phyloP scores from a whole-genome alignment of 92 coral and sea anemone genomes.

The Parazoanthus darwini region DNA sequence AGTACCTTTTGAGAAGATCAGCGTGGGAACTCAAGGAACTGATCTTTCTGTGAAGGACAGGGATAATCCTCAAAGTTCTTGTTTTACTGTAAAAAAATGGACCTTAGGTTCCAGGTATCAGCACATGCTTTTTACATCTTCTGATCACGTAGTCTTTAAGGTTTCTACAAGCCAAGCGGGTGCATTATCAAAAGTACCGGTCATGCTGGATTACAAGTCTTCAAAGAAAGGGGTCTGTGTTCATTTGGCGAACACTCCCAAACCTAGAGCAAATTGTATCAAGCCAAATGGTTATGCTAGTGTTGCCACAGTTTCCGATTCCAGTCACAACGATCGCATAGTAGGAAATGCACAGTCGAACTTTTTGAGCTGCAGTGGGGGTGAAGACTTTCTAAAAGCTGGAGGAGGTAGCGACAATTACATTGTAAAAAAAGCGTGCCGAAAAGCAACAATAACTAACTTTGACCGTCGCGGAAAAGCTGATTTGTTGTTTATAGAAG shows the following conservation, averaged over 20 bases:
- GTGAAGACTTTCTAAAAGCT: slow-evolving; percentile 45
- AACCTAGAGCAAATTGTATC: not conserved
- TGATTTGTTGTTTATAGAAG: not conserved
- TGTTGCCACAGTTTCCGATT: slow-evolving; percentile 58
- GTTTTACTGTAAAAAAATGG: not conserved
- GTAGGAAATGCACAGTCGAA: slow-evolving; percentile 51
- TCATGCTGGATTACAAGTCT: slow-evolving; percentile 46
- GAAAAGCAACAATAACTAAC: not conserved
- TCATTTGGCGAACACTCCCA: slow-evolving; percentile 20
- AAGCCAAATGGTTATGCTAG: not conserved
- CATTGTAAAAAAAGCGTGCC: slow-evolving; percentile 50
- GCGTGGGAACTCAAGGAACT: not conserved
- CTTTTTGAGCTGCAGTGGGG: slow-evolving; percentile 56
- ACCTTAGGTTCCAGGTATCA: not conserved
- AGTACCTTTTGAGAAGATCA: slow-evolving; percentile 37
- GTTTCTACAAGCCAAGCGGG: slow-evolving; percentile 1
- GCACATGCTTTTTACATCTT: not conserved
- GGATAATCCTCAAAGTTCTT: not conserved
- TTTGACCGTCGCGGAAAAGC: not conserved
- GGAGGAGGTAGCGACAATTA: slow-evolving; percentile 56
- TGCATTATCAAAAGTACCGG: slow-evolving; percentile 40
- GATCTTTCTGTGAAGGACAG: slow-evolving; percentile 32
- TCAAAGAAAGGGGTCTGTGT: slow-evolving; percentile 31
- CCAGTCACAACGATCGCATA: slow-evolving; percentile 38
- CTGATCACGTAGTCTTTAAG: not conserved